These are phyloP conservation scores for Camponotus floridanus DNA, from an alignment of 1,140 invertebrate species.

Conservation along the genomic window DNA sequence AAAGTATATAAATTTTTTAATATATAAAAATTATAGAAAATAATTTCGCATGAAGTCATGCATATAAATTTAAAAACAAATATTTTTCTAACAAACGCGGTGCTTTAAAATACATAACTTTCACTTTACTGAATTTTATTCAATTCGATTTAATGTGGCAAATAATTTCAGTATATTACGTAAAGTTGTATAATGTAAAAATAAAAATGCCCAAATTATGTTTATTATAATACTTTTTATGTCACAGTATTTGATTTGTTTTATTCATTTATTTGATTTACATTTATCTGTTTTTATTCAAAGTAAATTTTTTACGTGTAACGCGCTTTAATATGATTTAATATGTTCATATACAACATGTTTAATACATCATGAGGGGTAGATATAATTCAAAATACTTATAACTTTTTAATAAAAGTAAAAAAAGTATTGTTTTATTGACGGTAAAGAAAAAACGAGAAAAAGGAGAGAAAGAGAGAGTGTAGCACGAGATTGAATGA, in stretches of 20 bases:
- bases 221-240: too few species aligned
- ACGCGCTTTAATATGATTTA: background rate
- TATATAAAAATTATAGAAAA: background rate
- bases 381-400: conserved; percentile 14
- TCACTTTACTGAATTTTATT: background rate
- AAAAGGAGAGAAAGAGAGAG: conserved; percentile 1
- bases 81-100: background rate
- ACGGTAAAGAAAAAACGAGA: background rate
- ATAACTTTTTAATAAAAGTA: background rate
- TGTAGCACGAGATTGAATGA: conserved; percentile 38
- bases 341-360: background rate
- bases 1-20: background rate
- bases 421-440: background rate
- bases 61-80: background rate
- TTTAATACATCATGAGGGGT: background rate
- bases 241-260: background rate
- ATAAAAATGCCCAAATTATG: background rate
- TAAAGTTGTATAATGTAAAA: background rate
- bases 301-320: background rate
- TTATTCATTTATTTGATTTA: background rate
- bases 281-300: background rate
- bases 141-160: background rate
- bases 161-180: background rate
- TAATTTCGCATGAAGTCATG: background rate
- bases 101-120: background rate